A percentile compares a stretch with the other conserved stretches of the same genome.
Evolutionary conservation across 35 echinoderm and acorn worm species (phyloP).

Genomic region (Chiridota heheva): DNA sequence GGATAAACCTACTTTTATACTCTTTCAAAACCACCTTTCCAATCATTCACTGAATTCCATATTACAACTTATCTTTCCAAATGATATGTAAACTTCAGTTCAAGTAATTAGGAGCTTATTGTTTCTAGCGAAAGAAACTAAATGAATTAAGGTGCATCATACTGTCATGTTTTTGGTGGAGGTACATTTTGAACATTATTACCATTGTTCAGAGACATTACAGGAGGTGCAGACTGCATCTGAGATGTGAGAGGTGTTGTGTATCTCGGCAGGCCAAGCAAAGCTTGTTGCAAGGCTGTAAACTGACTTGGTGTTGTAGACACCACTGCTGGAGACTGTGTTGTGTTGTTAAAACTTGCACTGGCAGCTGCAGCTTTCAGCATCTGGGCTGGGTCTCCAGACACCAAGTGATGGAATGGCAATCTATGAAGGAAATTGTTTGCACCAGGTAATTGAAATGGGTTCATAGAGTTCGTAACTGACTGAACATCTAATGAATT

Average conservation of each 20-base stretch:
- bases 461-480: conserved; percentile 19
- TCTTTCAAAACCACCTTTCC: background rate
- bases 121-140: no score
- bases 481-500: conserved; percentile 26
- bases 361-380: conserved; percentile 38
- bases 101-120: no score
- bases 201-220: conserved; percentile 40
- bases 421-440: conserved; percentile 5
- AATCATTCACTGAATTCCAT: background rate
- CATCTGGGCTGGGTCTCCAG: conserved; percentile 36
- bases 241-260: background rate
- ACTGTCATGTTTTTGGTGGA: conserved; percentile 36
- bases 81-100: background rate
- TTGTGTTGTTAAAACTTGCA: conserved; percentile 15
- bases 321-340: conserved; percentile 17
- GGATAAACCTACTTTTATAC: background rate
- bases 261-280: conserved; percentile 6
- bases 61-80: background rate
- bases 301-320: conserved; percentile 23
- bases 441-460: conserved; percentile 8
- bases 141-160: background rate
- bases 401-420: background rate
- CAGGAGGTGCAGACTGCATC: conserved; percentile 20
- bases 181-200: conserved; percentile 31
- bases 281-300: conserved; percentile 26